Evolutionary conservation across 2,797 vertebrate genomes (phyloP), one percentile per base, ranked within the genome.

Genomic region (Salmo trutta): DNA sequence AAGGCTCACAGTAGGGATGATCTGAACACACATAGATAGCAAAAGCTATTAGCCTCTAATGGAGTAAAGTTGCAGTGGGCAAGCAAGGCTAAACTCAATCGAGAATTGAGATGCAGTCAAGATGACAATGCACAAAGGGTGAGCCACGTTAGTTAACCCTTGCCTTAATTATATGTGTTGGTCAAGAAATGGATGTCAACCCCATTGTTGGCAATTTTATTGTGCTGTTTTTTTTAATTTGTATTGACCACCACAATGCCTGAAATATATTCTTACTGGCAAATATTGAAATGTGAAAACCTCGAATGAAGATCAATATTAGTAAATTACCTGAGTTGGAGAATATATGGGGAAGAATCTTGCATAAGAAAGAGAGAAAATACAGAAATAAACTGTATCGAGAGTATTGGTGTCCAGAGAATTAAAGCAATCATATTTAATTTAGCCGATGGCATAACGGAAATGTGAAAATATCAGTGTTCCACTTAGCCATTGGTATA

Each of bases 21-120:
- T 74, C 69, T 41, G 75, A 75, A 53, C 75, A 71, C 67, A 71
- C n/a, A 36, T 19, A 64, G 72, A 72, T 70, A 76, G 68, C 76
- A 71, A 47, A 67, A 71, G 67, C 71, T 75, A 75, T 78, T 78
- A 78, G 41, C 54, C 24, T 80, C 56, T 73, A 67, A 69, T 64
- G 6, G 14, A 76, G 66, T 73, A 53, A 77, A 66, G 83, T n/a
- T 75, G 74, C 67, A 41, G 53, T 36, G 59, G 27, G 76, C 70
- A 79, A 73, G 75, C 53, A 74, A 71, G 41, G 8, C 31, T 14
- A 27, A 72, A 62, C 78, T 80, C 69, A 75, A 78, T 83, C 67
- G 59, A 74, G 75, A 80, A 62, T 79, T 77, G 73, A 81, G 68
- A 81, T 17, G 56, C 33, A 80, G 77, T 83, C 78, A 75, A 75